phyloP scores from a whole-genome alignment of 2,797 vertebrate species.

The Argya squamiceps region DNA sequence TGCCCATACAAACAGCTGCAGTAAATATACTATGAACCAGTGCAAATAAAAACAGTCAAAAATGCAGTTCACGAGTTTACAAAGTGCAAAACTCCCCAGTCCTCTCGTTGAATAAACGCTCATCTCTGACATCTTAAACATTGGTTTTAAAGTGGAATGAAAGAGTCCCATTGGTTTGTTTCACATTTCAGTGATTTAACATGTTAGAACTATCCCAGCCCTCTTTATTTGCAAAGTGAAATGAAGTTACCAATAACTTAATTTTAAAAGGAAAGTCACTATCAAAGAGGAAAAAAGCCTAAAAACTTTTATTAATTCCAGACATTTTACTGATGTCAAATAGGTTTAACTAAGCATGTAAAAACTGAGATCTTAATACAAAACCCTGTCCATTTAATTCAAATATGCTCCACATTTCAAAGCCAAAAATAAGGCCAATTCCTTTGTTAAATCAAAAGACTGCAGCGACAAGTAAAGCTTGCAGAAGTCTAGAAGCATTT shows the following conservation, averaged over 20 bases:
- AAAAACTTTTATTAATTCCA: constrained; percentile 39
- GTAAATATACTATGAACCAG: constrained; percentile 75
- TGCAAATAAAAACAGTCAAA: constrained; percentile 77
- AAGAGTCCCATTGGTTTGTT: constrained; percentile 55
- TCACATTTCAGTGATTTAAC: constrained; percentile 73
- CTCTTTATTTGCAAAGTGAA: constrained; percentile 69
- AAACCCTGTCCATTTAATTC: constrained; percentile 39
- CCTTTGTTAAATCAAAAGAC: constrained; percentile 70
- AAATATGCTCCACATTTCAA: constrained; percentile 56
- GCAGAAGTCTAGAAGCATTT: constrained; percentile 42
- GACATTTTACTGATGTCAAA: constrained; percentile 57
- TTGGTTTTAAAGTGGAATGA: constrained; percentile 75
- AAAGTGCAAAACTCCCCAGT: constrained; percentile 78
- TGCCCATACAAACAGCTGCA: constrained; percentile 75
- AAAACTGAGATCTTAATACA: constrained; percentile 60
- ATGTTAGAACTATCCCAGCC: constrained; percentile 68
- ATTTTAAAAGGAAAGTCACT: constrained; percentile 80
- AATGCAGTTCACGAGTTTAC: constrained; percentile 76
- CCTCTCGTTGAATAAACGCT: constrained; percentile 58
- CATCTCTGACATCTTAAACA: constrained; percentile 62
- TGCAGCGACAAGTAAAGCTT: constrained; percentile 56
- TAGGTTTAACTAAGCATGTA: constrained; percentile 54
- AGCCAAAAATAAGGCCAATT: constrained; percentile 44
- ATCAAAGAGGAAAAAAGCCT: constrained; percentile 70
- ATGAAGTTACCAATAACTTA: constrained; percentile 70